Evolutionary conservation across 1,140 invertebrate species (phyloP).

Genomic region (Drosophila quadrilineata): DNA sequence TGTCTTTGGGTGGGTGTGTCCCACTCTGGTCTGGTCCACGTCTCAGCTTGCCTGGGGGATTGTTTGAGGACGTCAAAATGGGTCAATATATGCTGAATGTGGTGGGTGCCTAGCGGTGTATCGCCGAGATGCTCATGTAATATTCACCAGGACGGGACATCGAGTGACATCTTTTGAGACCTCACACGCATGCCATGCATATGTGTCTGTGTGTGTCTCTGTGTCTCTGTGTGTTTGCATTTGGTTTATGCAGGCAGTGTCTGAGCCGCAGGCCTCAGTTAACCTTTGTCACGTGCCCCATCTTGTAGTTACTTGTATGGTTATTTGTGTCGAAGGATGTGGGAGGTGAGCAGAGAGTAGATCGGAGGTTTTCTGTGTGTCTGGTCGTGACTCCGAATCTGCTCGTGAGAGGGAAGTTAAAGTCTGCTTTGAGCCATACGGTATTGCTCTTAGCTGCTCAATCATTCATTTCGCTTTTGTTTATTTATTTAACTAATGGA

Average conservation of each 20-base stretch:
- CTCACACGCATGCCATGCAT: slow-evolving; percentile 15
- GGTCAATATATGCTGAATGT: slow-evolving; percentile 41
- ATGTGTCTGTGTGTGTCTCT: background rate
- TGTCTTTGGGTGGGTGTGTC: background rate
- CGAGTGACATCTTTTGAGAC: slow-evolving; percentile 63
- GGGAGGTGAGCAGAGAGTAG: background rate
- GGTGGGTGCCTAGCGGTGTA: slow-evolving; percentile 1
- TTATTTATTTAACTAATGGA: slow-evolving; percentile 78
- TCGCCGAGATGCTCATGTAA: slow-evolving; percentile 58
- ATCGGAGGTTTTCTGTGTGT: too few species aligned
- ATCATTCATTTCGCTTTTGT: slow-evolving; percentile 71
- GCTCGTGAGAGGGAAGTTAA: slow-evolving; percentile 33
- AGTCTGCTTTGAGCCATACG: slow-evolving; percentile 21
- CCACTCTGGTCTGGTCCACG: background rate
- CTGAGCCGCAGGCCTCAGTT: slow-evolving; percentile 16
- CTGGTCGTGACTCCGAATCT: background rate
- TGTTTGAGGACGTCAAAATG: slow-evolving; percentile 57
- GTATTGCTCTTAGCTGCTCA: slow-evolving; percentile 44
- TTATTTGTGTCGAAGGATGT: slow-evolving; percentile 2
- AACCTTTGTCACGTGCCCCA: slow-evolving; percentile 36
- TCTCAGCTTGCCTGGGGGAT: slow-evolving; percentile 8
- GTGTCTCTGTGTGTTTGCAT: slow-evolving; percentile 38
- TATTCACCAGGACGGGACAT: slow-evolving; percentile 49
- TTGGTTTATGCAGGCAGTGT: slow-evolving; percentile 56
- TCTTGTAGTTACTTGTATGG: slow-evolving; percentile 13